Conservation (phyloP, 2,888 invertebrate species). For the Eudasyphora cyanicolor region DNA sequence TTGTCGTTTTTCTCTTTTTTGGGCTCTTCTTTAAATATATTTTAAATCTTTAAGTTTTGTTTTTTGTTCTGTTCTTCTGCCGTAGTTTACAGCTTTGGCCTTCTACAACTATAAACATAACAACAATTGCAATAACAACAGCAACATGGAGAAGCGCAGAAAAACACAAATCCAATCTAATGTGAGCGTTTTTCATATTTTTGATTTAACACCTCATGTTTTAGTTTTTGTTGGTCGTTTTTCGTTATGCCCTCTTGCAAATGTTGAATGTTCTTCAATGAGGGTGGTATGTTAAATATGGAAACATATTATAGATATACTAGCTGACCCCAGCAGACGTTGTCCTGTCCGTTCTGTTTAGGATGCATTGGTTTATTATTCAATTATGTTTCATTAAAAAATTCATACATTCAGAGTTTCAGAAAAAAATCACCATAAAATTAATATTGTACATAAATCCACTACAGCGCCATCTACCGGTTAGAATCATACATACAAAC, state of each 20-base stretch:
- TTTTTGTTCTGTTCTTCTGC: constrained; percentile 21
- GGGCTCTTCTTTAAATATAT: constrained; percentile 14
- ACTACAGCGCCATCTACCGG: too few species aligned
- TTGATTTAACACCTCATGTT: constrained; percentile 68
- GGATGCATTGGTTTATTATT: too few species aligned
- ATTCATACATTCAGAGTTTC: too few species aligned
- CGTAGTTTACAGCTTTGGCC: background rate
- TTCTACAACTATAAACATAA: constrained; percentile 39
- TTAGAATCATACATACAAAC: too few species aligned
- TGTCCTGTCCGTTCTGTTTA: too few species aligned
- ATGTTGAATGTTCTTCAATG: background rate
- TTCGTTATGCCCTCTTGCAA: constrained; percentile 25
- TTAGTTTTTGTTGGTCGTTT: constrained; percentile 39
- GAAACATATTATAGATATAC: too few species aligned
- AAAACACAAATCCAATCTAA: constrained; percentile 58
- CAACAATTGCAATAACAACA: constrained; percentile 12
- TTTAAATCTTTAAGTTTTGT: constrained; percentile 1
- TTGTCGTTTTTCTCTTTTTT: background rate
- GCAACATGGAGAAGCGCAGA: background rate
- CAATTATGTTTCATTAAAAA: too few species aligned
- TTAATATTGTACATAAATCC: too few species aligned
- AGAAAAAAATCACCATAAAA: too few species aligned
- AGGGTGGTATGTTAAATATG: background rate
- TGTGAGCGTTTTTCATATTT: constrained; percentile 69
- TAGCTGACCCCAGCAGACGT: too few species aligned